Base-by-base conservation (phyloP, 2,113 vertebrate species). In the Stigmatopora argus region DNA sequence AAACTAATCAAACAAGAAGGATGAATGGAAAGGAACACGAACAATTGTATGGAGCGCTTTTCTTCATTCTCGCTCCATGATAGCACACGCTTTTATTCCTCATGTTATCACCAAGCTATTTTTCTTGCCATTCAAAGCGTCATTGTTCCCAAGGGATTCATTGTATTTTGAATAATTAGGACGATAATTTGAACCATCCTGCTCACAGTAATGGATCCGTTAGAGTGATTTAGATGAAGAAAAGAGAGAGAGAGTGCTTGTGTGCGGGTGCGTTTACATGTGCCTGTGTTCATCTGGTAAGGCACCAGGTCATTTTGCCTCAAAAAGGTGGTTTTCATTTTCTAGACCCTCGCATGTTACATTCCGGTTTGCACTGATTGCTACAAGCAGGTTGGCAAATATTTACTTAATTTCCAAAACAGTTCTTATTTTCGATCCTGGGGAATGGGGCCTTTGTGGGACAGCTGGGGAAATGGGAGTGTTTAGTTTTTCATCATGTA, bases 331-430 rank as follows among this genome's bases (percentile, higher is more conserved):
- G 44, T 82, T 90, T 89, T 85, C 64, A 86, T 90, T 87, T 86
- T 79, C 67, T 52, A 78, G 66, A 66, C 62, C 66, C 71, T 56
- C 5, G 13, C 46, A 67, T 83, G 78, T 87, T 77, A 75, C 68
- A 83, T 86, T 74, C 69, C 67, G 71, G 70, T 17, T 69, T 53
- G 65, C 53, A 48, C 73, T 84, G 72, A 85, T 89, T 84, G 62
- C 74, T 78, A 74, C 82, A 78, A 85, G 79, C 73, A 72, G 68
- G 64, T 68, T 72, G 62, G 78, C 75, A 86, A 88, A 89, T 85
- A 88, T 87, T 89, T 90, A 87, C 80, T 76, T 86, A 66, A 82
- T 88, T 89, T 61, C 84, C 57, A 67, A 69, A 80, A 81, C 76
- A 78, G 76, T 83, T 89, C 88, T 56, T 56, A 71, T 84, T 88